These are phyloP conservation scores for Papilio xuthus DNA, from an alignment of 1,140 invertebrate genomes.

Conservation along the genomic window DNA sequence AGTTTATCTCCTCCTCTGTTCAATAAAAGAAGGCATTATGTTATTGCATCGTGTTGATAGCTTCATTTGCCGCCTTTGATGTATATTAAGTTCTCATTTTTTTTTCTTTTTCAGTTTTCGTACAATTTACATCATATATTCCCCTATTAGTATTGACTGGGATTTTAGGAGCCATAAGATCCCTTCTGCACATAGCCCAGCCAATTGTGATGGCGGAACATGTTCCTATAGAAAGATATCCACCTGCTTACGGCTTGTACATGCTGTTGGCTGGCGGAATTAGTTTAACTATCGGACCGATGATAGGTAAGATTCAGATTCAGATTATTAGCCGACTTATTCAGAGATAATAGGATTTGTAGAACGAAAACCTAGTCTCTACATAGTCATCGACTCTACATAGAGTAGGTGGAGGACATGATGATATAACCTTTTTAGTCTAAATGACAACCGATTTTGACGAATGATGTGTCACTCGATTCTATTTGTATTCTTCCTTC, in stretches of 20 bases:
- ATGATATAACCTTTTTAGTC: too few relatives aligned
- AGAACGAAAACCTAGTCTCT: too few relatives aligned
- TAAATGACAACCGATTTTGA: too few relatives aligned
- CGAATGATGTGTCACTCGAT: too few relatives aligned
- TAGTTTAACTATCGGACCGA: slow-evolving; percentile 70
- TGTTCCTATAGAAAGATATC: slow-evolving; percentile 83
- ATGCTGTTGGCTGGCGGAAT: slow-evolving; percentile 81
- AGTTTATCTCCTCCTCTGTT: too few relatives aligned
- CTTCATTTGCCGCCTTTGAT: too few relatives aligned
- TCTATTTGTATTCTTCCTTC: too few relatives aligned
- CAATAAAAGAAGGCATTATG: too few relatives aligned
- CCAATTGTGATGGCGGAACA: slow-evolving; percentile 84
- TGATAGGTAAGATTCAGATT: slow-evolving; percentile 66
- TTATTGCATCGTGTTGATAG: too few relatives aligned
- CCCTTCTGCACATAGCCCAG: slow-evolving; percentile 81
- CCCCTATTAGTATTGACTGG: slow-evolving; percentile 79
- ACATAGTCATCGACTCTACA: background rate
- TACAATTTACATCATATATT: slow-evolving; percentile 71
- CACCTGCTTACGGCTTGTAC: slow-evolving; percentile 85
- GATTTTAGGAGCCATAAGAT: slow-evolving; percentile 81
- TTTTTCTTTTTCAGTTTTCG: slow-evolving; percentile 64
- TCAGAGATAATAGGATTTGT: background rate
- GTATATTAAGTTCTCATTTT: too few relatives aligned
- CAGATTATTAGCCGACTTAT: background rate
- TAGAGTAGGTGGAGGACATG: background rate